Base-by-base conservation (phyloP, 2,888 invertebrate species). In the Dendrolimus pini region DNA sequence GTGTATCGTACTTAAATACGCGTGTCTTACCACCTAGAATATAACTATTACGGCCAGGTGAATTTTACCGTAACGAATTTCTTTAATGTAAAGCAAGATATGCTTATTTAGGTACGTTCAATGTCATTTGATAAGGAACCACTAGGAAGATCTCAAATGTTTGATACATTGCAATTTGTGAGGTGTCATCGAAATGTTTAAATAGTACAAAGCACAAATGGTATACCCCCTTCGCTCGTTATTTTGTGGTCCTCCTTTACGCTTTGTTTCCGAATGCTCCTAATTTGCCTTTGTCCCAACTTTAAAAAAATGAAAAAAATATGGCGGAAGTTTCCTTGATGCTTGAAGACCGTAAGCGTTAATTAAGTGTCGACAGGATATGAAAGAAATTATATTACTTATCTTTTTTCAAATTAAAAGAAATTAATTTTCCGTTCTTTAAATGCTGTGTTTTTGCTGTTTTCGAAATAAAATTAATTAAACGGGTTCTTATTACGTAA, bases 351-450 rank as follows among this genome's bases (percentile, higher is more conserved):
- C 60, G 58, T 62, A 62, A 65, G 64, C 69, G 69, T 74, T 77
- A 74, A 77, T 78, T 76, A 77, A 74, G 68, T 70, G 67, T 65
- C 58, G 63, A 63, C 62, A 62, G 62, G 66, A 67, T 67, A 67
- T 60, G 57, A 64, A 64, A 60, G 61, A 66, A 62, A 62, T 61
- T 61, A 60, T 62, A 63, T 61, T 60, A 63, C 66, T 62, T 59
- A 61, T 60, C 62, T 63, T 69, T 71, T 66, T 69, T 66, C 58
- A 60, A 61, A 62, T 64, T 70, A 67, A 70, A 67, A 63, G 62
- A 62, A 71, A 71, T 73, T 73, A 72, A 69, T 65, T 60, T 68
- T 56, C 59, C 56, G 56, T 62, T 64, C 60, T 30, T 30, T 30
- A 30, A 30, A 59, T 61, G 59, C 59, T 60, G 65, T 65, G 62